Evolutionary conservation across 2,113 vertebrate species (phyloP), one percentile per base, ranked within the genome.

Genomic region (Pelmatolapia mariae): DNA sequence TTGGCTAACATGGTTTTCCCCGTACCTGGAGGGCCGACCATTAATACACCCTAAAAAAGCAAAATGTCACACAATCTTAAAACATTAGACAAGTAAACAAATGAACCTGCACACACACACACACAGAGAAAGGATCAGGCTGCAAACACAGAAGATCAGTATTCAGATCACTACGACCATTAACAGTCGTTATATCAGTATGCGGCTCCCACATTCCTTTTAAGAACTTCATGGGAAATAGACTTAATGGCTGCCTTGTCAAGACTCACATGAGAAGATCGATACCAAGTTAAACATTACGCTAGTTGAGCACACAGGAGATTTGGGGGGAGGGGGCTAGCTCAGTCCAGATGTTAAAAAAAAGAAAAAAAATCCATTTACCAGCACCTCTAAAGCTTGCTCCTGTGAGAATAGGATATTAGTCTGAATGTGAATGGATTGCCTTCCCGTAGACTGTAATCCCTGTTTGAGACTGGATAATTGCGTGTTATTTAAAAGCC

Each of bases 1-100:
- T 99, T 99, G 83, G 99, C 99, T 87, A 99, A 93, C 33, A 99
- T 97, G 31, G 98, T 99, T 95, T 99, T 99, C 31, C 98, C 99
- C 3, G 98, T 99, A 82, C 99, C 99, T 16, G 99, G 99, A 19
- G 99, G 98, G 47, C 99, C 99, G 33, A 99, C 98, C 98, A 99
- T 99, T 92, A 99, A 87, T n/a, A 99, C 98, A 13, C 99, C 99
- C 98, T 99, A 87, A 91, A 22, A 22, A 66, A 56, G 85, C 8
- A 81, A 81, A 76, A 79, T 15, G 24, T 40, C 12, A 68, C 31
- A 52, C 45, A 78, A 33, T 50, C 11, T 78, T 26, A 53, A 26
- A 57, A 80, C 52, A 78, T 12, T 61, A 61, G 29, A 61, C 16
- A 33, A 61, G 15, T 53, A 26, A 76, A n/a, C 56, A 66, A 50